These are phyloP conservation scores for Galemys pyrenaicus DNA, from an alignment of 2,113 vertebrate species.

Conservation along the genomic window DNA sequence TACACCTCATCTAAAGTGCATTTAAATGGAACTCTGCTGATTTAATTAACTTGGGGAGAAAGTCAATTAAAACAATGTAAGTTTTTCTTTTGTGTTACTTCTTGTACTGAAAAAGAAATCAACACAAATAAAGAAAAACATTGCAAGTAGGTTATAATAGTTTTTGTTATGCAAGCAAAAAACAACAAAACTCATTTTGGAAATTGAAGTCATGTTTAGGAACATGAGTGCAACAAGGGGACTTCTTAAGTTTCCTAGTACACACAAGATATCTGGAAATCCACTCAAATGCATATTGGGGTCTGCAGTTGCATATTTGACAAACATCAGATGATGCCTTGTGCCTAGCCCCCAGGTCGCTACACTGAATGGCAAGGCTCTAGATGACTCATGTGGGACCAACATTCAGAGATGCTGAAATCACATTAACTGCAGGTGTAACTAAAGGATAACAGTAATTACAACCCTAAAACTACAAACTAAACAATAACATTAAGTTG, in stretches of 20 bases:
- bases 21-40: not conserved
- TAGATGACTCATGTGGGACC: not conserved
- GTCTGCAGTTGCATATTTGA: not conserved
- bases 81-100: not conserved
- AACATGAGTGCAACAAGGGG: not conserved
- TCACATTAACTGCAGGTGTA: not conserved
- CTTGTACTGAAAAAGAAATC: not conserved
- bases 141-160: not conserved
- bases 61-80: not conserved
- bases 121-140: not conserved
- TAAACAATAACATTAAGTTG: not conserved
- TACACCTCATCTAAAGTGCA: not conserved
- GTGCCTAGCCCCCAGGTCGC: not conserved
- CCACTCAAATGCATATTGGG: not conserved
- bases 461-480: not conserved
- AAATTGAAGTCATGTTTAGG: not conserved
- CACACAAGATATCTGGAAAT: not conserved
- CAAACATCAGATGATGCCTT: too few relatives aligned
- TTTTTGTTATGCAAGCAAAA: slow-evolving; percentile 7
- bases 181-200: not conserved
- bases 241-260: not conserved
- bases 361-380: not conserved
- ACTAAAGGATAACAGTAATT: not conserved
- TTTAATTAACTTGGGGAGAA: not conserved
- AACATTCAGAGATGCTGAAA: too few relatives aligned